A percentile compares a stretch with the other conserved stretches of the same genome.
Conservation (phyloP, 2,888 invertebrate genomes). For the Pimpla rufipes region DNA sequence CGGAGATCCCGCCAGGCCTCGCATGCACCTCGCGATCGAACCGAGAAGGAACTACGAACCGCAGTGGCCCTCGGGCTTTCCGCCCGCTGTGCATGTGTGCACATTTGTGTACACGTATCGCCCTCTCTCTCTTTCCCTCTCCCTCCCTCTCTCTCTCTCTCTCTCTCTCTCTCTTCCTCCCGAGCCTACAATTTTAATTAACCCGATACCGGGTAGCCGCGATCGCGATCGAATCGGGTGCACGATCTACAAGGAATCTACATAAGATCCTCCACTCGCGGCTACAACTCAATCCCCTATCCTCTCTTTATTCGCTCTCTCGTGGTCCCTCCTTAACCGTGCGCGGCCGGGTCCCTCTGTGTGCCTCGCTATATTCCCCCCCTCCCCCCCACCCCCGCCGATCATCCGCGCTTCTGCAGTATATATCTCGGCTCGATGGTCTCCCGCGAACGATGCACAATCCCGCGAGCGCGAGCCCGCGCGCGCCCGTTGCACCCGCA, state of each 20-base stretch:
- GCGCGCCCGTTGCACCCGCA: conserved; percentile 71
- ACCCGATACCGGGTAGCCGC: conserved; percentile 84
- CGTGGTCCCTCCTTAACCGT: conserved; percentile 73
- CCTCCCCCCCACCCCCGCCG: conserved; percentile 56
- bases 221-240: conserved; percentile 86
- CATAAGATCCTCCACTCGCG: conserved; percentile 86
- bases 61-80: conserved; percentile 42
- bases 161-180: conserved; percentile 47
- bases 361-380: conserved; percentile 70
- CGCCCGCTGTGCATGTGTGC: conserved; percentile 35
- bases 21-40: conserved; percentile 55
- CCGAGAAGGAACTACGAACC: conserved; percentile 57
- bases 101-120: conserved; percentile 39
- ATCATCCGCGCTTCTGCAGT: conserved; percentile 41
- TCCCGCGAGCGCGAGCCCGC: conserved; percentile 72
- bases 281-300: conserved; percentile 85
- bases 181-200: conserved; percentile 85
- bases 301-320: conserved; percentile 71
- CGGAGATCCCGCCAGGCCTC: conserved; percentile 39
- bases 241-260: conserved; percentile 86
- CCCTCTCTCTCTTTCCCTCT: conserved; percentile 6
- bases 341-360: conserved; percentile 30
- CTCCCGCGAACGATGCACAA: conserved; percentile 64
- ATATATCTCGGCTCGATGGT: conserved; percentile 33
- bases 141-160: conserved; percentile 27